Evolutionary conservation across 2,113 vertebrate genomes (phyloP), one percentile per base, ranked within the genome.

Genomic region (Paramisgurnus dabryanus): DNA sequence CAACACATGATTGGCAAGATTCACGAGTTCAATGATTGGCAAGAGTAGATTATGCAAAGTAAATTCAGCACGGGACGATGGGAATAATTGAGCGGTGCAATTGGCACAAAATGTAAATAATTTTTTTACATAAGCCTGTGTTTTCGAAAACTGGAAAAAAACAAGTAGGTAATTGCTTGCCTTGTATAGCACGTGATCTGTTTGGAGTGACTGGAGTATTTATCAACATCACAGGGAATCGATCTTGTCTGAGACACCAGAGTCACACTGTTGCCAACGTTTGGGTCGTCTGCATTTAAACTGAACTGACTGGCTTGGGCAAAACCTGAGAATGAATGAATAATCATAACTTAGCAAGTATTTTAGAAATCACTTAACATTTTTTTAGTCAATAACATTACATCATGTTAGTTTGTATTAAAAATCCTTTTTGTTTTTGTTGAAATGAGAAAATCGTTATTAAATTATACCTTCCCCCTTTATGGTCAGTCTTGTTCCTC

Each of bases 111-210:
- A 22, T 22, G 1, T 22, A 22, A 22, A 0, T 4, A 49, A 12
- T 50, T 47, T 47, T 50, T 12, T 34, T 34, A 34, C 27, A 34
- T 34, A 34, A 34, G 27, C 27, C 27, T 34, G 27, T 34, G 27
- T 34, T 34, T 34, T 34, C 3, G 1, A 34, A 34, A 34, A 34
- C 27, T 34, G 27, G 27, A 34, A 34, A 34, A 34, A 34, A 34
- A 34, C 27, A 34, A 34, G 27, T 34, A 34, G 27, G 13, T 57
- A 15, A 57, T 1, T 57, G 4, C 7, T 15, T 89, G 95, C 95
- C 94, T 94, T 84, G 95, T 96, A 81, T 95, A 94, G 83, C 95
- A 96, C 61, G 88, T 85, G 80, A 96, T 95, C 80, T 92, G 93
- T 55, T 82, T 92, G 67, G 89, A 72, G 75, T 94, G 93, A 27